A percentile compares a stretch with the other conserved stretches of the same genome.
phyloP scores from a whole-genome alignment of 2,888 invertebrate genomes.

The Acronicta aceris region DNA sequence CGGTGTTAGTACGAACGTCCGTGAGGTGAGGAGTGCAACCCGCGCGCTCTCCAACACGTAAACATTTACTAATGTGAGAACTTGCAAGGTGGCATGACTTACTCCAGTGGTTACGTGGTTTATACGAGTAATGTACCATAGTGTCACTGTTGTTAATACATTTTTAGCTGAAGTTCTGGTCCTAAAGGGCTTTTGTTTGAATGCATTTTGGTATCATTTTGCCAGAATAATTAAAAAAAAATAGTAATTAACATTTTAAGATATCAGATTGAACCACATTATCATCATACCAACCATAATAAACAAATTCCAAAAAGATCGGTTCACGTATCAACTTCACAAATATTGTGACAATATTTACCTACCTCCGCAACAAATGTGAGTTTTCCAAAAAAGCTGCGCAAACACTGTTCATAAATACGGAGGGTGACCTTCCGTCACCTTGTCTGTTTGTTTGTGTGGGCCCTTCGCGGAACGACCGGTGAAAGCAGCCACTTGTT shows the following conservation, averaged over 20 bases:
- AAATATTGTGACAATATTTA: conserved; percentile 48
- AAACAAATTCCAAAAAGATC: conserved; percentile 22
- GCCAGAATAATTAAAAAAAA: too few species aligned
- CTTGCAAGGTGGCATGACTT: conserved; percentile 27
- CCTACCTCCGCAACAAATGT: conserved; percentile 57
- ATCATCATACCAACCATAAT: not conserved
- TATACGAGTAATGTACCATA: too few species aligned
- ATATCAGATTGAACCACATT: conserved; percentile 14
- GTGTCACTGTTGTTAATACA: too few species aligned
- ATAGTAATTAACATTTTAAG: not conserved
- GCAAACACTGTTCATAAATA: conserved; percentile 60
- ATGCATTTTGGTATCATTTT: not conserved
- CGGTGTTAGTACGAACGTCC: conserved; percentile 16
- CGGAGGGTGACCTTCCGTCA: conserved; percentile 59
- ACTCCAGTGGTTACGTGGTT: not conserved
- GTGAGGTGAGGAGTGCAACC: conserved; percentile 47
- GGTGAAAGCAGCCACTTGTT: conserved; percentile 52
- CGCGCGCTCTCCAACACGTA: conserved; percentile 15
- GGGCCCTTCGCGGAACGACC: conserved; percentile 38
- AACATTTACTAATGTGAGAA: conserved; percentile 39
- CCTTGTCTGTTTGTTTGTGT: conserved; percentile 71
- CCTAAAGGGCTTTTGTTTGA: not conserved
- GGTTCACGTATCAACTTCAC: conserved; percentile 20
- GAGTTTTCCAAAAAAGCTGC: conserved; percentile 57
- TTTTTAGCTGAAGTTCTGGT: not conserved